Evolutionary conservation across 2,797 vertebrate species (phyloP).

Genomic region (Xerus rutilus): DNA sequence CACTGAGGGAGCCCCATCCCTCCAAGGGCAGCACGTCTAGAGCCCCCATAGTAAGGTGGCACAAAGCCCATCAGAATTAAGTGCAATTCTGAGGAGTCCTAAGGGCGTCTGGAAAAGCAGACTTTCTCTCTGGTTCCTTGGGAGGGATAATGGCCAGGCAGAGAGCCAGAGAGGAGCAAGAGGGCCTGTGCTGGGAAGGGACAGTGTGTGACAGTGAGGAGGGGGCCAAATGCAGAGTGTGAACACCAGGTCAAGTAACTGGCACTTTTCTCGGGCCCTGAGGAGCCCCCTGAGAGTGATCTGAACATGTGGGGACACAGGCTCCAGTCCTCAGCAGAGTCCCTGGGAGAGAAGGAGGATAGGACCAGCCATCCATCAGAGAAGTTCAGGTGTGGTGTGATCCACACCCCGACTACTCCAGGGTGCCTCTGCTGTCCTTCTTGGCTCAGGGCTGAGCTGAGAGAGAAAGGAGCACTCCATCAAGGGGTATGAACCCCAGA

Average conservation of each 20-base stretch:
- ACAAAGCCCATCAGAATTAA: neutral
- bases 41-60: neutral
- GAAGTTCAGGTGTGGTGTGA: neutral
- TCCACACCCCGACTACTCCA: neutral
- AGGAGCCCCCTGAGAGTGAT: neutral
- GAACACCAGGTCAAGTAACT: rapidly evolving
- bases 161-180: neutral
- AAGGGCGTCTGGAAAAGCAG: neutral
- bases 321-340: neutral
- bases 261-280: rapidly evolving
- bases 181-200: neutral
- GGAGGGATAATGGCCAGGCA: neutral
- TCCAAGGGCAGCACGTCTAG: neutral
- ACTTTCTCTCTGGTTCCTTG: neutral
- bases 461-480: no score
- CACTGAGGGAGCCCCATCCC: neutral
- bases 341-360: neutral
- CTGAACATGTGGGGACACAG: neutral
- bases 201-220: neutral
- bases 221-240: neutral
- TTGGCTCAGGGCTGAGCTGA: neutral
- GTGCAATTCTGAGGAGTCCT: neutral
- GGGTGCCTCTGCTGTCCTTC: neutral
- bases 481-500: neutral
- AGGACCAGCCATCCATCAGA: neutral